phyloP scores from a whole-genome alignment of 2,797 vertebrate genomes.

The Sorex maritimensis region DNA sequence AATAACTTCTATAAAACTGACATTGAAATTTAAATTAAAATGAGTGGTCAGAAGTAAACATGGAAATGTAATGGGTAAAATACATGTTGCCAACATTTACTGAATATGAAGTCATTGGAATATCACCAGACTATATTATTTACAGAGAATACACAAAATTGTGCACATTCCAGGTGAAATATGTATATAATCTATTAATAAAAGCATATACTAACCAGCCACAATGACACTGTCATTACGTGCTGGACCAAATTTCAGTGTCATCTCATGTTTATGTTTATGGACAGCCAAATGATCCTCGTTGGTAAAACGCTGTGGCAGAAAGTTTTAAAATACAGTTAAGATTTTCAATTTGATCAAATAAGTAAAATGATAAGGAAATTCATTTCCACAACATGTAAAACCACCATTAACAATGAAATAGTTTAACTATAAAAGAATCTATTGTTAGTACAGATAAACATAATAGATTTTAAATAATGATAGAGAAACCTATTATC shows the following conservation, averaged over 20 bases:
- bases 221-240: conserved; percentile 98
- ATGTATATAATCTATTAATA: conserved; percentile 87
- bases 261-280: conserved; percentile 99
- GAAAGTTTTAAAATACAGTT: conserved; percentile 90
- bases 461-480: conserved; percentile 71
- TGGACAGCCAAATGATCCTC: conserved; percentile 99
- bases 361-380: conserved; percentile 86
- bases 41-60: conserved; percentile 81
- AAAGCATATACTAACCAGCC: conserved; percentile 94
- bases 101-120: conserved; percentile 79
- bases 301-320: conserved; percentile 98
- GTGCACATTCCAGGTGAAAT: conserved; percentile 86
- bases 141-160: conserved; percentile 87
- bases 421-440: conserved; percentile 63
- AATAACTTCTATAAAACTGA: conserved; percentile 63
- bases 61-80: conserved; percentile 84
- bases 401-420: conserved; percentile 77
- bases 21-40: conserved; percentile 81
- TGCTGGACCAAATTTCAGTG: conserved; percentile 99
- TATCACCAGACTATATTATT: conserved; percentile 82
- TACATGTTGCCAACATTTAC: conserved; percentile 76
- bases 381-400: conserved; percentile 83
- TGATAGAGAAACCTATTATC: conserved; percentile 65
- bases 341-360: conserved; percentile 87
- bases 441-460: conserved; percentile 78